Evolutionary conservation across 1,140 invertebrate genomes (phyloP).

Genomic region (Muscidifurax raptorellus): DNA sequence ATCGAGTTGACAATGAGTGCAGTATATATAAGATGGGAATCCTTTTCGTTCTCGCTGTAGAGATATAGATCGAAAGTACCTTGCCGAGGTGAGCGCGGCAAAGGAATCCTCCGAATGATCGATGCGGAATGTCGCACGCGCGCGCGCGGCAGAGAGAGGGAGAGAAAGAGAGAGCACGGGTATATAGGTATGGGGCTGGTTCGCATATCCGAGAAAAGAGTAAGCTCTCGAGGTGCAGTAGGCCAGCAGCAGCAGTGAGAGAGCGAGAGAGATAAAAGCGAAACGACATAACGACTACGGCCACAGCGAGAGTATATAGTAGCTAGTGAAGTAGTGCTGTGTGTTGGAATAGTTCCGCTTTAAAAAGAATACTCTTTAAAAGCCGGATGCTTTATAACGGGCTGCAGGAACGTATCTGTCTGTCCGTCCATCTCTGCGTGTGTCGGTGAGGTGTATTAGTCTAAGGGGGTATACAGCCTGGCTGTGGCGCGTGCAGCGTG

Average conservation of each 20-base stretch:
- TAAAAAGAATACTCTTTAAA: slow-evolving; percentile 78
- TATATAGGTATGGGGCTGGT: too few species aligned
- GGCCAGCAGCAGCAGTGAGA: not conserved
- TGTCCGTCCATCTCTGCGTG: not conserved
- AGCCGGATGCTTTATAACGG: slow-evolving; percentile 76
- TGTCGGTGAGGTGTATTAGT: not conserved
- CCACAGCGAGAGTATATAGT: slow-evolving; percentile 58
- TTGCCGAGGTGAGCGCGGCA: slow-evolving; percentile 2
- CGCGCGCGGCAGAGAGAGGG: not conserved
- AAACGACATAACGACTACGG: slow-evolving; percentile 69
- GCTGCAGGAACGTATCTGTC: slow-evolving; percentile 44
- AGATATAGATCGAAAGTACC: slow-evolving; percentile 41
- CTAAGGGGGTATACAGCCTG: not conserved
- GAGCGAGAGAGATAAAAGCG: slow-evolving; percentile 23
- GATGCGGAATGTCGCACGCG: slow-evolving; percentile 59
- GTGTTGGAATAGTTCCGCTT: slow-evolving; percentile 73
- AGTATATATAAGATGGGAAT: not conserved
- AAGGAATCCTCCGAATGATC: slow-evolving; percentile 60
- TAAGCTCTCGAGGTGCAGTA: not conserved
- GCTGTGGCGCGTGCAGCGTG: slow-evolving; percentile 63
- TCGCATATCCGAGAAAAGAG: too few species aligned
- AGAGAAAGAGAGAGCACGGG: not conserved
- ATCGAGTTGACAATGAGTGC: not conserved
- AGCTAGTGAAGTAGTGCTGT: slow-evolving; percentile 7
- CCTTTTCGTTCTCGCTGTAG: not conserved